Evolutionary conservation across 2,113 vertebrate genomes (phyloP).

Genomic region (Eudyptes chrysolophus): DNA sequence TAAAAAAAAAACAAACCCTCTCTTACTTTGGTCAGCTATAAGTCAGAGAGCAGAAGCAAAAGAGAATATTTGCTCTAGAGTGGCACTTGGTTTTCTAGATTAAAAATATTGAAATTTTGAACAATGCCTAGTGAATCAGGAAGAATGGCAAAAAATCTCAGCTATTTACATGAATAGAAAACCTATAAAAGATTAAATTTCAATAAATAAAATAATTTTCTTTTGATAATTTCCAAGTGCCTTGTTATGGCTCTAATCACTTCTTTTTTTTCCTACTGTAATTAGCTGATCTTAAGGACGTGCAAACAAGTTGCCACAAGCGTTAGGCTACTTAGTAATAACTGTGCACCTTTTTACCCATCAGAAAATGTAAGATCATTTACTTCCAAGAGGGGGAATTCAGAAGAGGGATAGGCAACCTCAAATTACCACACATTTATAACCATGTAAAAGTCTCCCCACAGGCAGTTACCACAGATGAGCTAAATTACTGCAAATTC

Average conservation of each 20-base stretch:
- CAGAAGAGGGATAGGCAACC: conserved; percentile 67
- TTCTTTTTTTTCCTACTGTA: not conserved
- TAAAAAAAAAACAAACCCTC: fast-evolving
- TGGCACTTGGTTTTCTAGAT: not conserved
- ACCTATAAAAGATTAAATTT: not conserved
- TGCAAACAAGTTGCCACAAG: conserved; percentile 60
- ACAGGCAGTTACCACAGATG: conserved; percentile 62
- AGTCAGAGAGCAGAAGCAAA: not conserved
- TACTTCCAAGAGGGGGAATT: conserved; percentile 64
- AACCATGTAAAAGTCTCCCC: conserved; percentile 56
- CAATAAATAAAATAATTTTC: conserved; percentile 10
- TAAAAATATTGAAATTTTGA: not conserved
- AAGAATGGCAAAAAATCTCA: not conserved
- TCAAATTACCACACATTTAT: conserved; percentile 65
- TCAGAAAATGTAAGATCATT: conserved; percentile 54
- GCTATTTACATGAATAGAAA: not conserved
- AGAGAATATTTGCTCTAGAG: not conserved
- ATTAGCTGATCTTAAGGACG: conserved; percentile 28
- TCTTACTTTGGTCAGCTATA: not conserved
- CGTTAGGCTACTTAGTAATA: conserved; percentile 50
- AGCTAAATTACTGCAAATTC: conserved; percentile 58
- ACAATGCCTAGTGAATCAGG: not conserved
- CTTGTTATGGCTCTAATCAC: conserved; percentile 28
- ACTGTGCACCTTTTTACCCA: conserved; percentile 26
- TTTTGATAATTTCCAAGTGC: conserved; percentile 16